Evolutionary conservation across 2,888 invertebrate species (phyloP).

Genomic region (Ophioninae sp.): DNA sequence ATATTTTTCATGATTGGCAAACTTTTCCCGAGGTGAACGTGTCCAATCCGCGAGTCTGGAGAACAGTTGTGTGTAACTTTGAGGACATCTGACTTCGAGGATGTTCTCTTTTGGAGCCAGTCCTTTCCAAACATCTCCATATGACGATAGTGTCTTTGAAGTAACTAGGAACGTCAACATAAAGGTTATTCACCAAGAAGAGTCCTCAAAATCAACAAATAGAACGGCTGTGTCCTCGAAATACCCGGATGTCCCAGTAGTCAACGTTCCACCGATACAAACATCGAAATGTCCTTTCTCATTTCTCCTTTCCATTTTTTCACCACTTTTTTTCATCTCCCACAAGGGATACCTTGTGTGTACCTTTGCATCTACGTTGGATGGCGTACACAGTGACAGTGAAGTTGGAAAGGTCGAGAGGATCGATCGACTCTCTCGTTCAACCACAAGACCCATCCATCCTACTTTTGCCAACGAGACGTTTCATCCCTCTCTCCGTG

Average conservation of each 20-base stretch:
- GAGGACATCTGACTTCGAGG: too few relatives aligned
- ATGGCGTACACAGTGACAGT: background rate
- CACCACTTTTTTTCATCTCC: too few relatives aligned
- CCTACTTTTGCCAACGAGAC: constrained; percentile 60
- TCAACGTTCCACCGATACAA: background rate
- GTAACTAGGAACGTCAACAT: background rate
- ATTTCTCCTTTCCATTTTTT: background rate
- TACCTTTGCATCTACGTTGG: constrained; percentile 5
- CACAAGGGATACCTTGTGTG: too few relatives aligned
- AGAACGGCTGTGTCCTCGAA: background rate
- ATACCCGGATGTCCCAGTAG: background rate
- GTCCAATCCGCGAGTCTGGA: background rate
- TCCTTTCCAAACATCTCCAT: too few relatives aligned
- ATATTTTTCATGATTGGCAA: constrained; percentile 62
- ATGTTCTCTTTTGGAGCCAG: too few relatives aligned
- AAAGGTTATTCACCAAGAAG: background rate
- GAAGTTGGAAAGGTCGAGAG: constrained; percentile 58
- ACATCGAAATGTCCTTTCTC: background rate
- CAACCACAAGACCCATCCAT: constrained; percentile 61
- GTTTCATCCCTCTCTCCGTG: constrained; percentile 30
- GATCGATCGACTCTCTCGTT: constrained; percentile 61
- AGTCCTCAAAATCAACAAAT: background rate
- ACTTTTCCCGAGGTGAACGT: constrained; percentile 49
- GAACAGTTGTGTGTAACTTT: constrained; percentile 13
- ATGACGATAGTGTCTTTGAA: too few relatives aligned